Conservation (phyloP, 92 coral and sea anemone species). For the Paramuricea clavata region DNA sequence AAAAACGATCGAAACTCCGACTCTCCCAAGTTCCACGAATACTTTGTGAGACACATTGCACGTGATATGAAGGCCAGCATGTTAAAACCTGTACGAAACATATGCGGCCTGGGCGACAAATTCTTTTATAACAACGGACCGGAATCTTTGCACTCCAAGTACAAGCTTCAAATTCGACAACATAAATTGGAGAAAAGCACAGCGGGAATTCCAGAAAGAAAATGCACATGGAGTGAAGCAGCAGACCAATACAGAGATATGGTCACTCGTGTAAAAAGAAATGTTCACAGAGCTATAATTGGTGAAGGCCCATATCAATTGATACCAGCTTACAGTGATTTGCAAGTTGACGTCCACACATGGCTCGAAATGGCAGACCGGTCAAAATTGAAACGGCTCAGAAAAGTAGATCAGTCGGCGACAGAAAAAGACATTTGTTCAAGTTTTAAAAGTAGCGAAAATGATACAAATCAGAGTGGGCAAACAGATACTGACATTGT, state of each 20-base stretch:
- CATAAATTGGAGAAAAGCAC: conserved; percentile 34
- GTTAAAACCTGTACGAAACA: conserved; percentile 29
- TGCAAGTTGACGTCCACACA: conserved; percentile 7
- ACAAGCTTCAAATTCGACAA: conserved; percentile 38
- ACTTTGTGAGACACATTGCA: conserved; percentile 21
- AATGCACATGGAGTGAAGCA: conserved; percentile 29
- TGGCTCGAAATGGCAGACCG: conserved; percentile 7
- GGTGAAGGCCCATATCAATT: conserved; percentile 38
- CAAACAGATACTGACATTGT: conserved; percentile 16
- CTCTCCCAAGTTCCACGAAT: not conserved
- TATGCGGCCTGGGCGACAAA: conserved; percentile 25
- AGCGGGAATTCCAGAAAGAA: conserved; percentile 17
- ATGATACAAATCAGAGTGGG: not conserved
- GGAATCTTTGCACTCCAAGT: not conserved
- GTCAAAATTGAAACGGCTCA: conserved; percentile 2
- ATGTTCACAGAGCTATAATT: conserved; percentile 43
- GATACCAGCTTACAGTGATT: conserved; percentile 10
- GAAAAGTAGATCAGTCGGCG: not conserved
- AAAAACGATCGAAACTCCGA: not conserved
- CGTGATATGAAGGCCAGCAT: conserved; percentile 25
- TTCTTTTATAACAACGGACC: conserved; percentile 39
- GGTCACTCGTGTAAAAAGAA: conserved; percentile 34
- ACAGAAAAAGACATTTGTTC: not conserved
- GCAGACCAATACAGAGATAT: not conserved
- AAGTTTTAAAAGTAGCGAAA: too few relatives aligned